These are phyloP conservation scores for Spisula subtruncata DNA, from an alignment of 2,888 invertebrate genomes.

Conservation along the genomic window DNA sequence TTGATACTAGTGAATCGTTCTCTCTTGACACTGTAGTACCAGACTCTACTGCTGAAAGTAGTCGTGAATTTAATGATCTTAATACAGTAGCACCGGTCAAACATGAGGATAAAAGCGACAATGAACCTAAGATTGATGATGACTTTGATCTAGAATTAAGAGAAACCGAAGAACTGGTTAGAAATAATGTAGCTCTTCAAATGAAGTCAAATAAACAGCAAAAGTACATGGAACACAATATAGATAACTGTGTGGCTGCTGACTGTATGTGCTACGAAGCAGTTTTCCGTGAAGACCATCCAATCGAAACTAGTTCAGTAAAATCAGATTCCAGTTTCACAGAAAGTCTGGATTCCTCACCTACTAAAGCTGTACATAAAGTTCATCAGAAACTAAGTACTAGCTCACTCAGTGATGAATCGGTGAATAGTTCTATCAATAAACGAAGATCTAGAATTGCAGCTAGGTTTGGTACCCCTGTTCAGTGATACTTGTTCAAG, in stretches of 20 bases:
- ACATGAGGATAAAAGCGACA: neutral
- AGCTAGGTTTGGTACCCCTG: conserved; percentile 80
- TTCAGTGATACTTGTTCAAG: conserved; percentile 49
- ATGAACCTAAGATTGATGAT: conserved; percentile 26
- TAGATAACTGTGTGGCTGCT: conserved; percentile 62
- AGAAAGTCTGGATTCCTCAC: conserved; percentile 70
- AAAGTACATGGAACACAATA: conserved; percentile 51
- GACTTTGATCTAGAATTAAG: conserved; percentile 30
- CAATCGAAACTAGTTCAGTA: conserved; percentile 81
- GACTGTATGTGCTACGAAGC: conserved; percentile 76
- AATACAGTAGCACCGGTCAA: neutral
- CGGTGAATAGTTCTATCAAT: conserved; percentile 60
- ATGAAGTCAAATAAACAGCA: conserved; percentile 21
- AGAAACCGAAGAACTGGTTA: conserved; percentile 31
- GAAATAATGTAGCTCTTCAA: conserved; percentile 24
- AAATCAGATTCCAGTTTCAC: conserved; percentile 77
- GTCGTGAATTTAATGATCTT: neutral
- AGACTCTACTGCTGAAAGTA: conserved; percentile 42
- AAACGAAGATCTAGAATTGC: conserved; percentile 79
- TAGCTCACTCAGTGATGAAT: conserved; percentile 71
- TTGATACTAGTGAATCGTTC: conserved; percentile 53
- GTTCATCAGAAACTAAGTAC: conserved; percentile 53
- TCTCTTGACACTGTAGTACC: conserved; percentile 50
- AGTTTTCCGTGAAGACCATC: conserved; percentile 76
- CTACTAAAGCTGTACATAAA: conserved; percentile 60